These are phyloP conservation scores for Esox lucius DNA, from an alignment of 2,797 vertebrate species.

Conservation along the genomic window DNA sequence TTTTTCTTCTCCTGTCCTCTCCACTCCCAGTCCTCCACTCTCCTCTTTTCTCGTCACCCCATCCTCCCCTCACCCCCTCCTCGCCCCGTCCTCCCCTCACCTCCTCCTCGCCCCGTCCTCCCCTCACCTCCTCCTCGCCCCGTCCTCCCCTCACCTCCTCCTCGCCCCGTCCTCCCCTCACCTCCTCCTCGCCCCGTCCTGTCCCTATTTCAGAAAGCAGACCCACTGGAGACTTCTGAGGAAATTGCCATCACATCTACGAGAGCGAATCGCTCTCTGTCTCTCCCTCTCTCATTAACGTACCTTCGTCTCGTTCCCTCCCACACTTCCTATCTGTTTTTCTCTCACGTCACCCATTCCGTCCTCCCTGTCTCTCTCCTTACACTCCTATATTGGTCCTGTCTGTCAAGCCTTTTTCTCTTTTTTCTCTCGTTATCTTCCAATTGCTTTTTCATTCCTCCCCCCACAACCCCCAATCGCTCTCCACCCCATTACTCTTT, in stretches of 20 bases:
- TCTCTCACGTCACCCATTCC: too few species aligned
- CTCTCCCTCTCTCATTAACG: neutral
- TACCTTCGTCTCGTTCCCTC: neutral
- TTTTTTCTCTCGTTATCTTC: too few species aligned
- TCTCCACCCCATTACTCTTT: neutral
- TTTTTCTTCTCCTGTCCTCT: too few species aligned
- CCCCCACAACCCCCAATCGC: too few species aligned
- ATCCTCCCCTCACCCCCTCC: conserved; percentile 5
- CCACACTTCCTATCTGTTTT: too few species aligned
- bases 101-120: conserved; percentile 15
- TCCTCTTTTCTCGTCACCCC: neutral
- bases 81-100: conserved; percentile 16
- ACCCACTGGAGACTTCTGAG: too few species aligned
- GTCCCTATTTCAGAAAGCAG: too few species aligned
- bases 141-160: conserved; percentile 16
- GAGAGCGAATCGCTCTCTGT: neutral
- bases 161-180: conserved; percentile 9
- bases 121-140: neutral
- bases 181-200: conserved; percentile 9
- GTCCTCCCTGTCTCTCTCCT: too few species aligned
- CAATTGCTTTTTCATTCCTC: too few species aligned
- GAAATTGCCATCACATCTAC: too few species aligned
- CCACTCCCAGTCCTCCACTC: conserved; percentile 22
- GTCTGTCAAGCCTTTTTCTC: too few species aligned
- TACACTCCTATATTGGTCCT: too few species aligned